Conservation (phyloP, 2,797 vertebrate genomes). For the Buceros bicornis region DNA sequence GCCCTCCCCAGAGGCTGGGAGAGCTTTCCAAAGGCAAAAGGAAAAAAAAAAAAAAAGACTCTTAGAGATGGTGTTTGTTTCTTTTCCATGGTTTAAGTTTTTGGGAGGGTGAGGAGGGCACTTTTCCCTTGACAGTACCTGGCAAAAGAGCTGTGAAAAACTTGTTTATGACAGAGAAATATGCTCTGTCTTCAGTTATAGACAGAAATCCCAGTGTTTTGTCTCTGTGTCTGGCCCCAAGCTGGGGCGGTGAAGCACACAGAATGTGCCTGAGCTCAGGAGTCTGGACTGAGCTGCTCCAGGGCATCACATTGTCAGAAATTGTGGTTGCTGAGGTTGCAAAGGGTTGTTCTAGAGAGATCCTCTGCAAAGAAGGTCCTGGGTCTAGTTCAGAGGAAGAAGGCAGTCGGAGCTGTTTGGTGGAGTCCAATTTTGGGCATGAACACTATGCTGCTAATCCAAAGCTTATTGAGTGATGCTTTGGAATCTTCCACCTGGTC, state of each 20-base stretch:
- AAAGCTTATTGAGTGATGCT: not conserved
- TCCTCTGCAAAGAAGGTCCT: not conserved
- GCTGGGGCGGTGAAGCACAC: rapidly evolving
- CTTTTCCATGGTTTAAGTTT: not conserved
- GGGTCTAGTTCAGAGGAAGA: not conserved
- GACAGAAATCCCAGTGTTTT: not conserved
- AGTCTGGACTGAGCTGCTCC: not conserved
- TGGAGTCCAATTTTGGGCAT: not conserved
- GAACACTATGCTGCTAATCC: not conserved
- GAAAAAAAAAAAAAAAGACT: not conserved
- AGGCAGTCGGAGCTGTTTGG: not conserved
- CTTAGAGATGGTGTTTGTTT: not conserved
- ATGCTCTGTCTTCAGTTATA: not conserved
- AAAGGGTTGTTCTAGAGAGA: not conserved
- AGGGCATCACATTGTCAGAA: rapidly evolving
- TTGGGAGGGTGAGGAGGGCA: not conserved
- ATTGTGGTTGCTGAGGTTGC: not conserved
- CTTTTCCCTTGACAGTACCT: not conserved
- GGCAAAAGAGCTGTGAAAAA: not conserved
- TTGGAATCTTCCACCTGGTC: not conserved
- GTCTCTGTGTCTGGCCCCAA: not conserved
- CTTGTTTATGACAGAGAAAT: not conserved
- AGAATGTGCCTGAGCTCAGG: not conserved
- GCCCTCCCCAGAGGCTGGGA: not conserved
- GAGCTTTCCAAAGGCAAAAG: not conserved